phyloP scores from a whole-genome alignment of 1,140 invertebrate species.

The Gonioctena quinquepunctata region DNA sequence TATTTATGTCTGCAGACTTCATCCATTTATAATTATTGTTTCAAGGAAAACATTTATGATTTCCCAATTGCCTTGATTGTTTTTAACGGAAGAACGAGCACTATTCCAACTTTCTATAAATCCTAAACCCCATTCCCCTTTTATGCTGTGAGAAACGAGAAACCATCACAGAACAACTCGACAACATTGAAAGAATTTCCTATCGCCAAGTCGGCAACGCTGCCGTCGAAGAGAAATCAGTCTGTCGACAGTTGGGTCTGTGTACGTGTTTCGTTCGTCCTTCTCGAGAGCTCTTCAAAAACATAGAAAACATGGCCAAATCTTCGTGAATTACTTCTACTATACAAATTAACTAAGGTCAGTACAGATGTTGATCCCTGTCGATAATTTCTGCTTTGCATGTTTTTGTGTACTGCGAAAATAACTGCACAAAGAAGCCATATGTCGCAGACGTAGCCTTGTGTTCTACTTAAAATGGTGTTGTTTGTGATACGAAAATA shows the following conservation, averaged over 20 bases:
- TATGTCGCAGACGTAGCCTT: conserved; percentile 30
- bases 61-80: no score
- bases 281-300: background rate
- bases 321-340: background rate
- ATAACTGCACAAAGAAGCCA: conserved; percentile 26
- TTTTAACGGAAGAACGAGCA: no score
- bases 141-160: background rate
- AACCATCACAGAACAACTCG: background rate
- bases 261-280: conserved; percentile 7
- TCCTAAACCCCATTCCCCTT: no score
- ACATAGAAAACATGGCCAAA: background rate
- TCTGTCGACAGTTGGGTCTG: conserved; percentile 11
- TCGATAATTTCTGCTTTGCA: background rate
- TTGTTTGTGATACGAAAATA: background rate
- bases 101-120: no score
- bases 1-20: no score
- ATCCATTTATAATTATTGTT: no score
- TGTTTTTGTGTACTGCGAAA: background rate
- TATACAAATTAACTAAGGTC: background rate
- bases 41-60: no score
- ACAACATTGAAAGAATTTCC: background rate
- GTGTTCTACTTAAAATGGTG: conserved; percentile 12
- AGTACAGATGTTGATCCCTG: conserved; percentile 14
- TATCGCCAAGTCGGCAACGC: background rate
- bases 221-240: conserved; percentile 11